Percentiles rank a stretch among this genome's conserved stretches.
Conservation (phyloP, 2,888 invertebrate species). For the Catocala sponsa region DNA sequence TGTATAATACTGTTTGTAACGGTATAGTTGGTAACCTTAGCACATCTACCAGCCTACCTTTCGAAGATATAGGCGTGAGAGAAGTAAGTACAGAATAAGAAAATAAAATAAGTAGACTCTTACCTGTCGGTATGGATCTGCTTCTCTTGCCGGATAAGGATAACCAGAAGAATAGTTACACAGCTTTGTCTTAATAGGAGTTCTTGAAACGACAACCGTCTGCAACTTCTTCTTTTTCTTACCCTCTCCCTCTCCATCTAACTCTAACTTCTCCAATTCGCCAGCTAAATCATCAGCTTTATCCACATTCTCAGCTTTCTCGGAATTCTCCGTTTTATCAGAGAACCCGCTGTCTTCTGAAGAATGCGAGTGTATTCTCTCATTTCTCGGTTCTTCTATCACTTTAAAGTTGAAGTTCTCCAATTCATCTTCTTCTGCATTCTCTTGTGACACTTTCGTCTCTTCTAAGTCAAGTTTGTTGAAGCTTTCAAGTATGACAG, state of each 20-base stretch:
- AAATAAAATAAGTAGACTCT: too few species aligned
- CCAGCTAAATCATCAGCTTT: conserved; percentile 19
- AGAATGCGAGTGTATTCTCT: conserved; percentile 69
- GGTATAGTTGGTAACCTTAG: too few species aligned
- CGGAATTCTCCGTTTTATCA: conserved; percentile 54
- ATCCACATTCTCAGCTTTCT: conserved; percentile 18
- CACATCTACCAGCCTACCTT: too few species aligned
- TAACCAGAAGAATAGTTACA: background rate
- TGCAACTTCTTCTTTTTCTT: conserved; percentile 59
- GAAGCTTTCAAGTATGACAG: conserved; percentile 59
- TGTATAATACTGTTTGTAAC: too few species aligned
- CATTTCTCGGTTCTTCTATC: conserved; percentile 61
- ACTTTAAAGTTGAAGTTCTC: conserved; percentile 66
- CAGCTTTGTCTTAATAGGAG: conserved; percentile 49
- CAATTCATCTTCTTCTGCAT: conserved; percentile 65
- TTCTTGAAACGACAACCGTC: conserved; percentile 54
- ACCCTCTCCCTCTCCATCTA: conserved; percentile 43
- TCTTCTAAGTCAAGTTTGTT: conserved; percentile 49
- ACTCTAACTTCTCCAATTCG: conserved; percentile 41
- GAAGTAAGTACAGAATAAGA: too few species aligned
- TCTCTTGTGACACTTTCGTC: conserved; percentile 36
- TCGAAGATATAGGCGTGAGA: too few species aligned
- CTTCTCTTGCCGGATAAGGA: conserved; percentile 32
- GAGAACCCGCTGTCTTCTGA: conserved; percentile 78
- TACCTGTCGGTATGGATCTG: conserved; percentile 42